Percentiles rank a stretch among this genome's conserved stretches.
phyloP scores from a whole-genome alignment of 2,113 vertebrate genomes.

The Alces alces region DNA sequence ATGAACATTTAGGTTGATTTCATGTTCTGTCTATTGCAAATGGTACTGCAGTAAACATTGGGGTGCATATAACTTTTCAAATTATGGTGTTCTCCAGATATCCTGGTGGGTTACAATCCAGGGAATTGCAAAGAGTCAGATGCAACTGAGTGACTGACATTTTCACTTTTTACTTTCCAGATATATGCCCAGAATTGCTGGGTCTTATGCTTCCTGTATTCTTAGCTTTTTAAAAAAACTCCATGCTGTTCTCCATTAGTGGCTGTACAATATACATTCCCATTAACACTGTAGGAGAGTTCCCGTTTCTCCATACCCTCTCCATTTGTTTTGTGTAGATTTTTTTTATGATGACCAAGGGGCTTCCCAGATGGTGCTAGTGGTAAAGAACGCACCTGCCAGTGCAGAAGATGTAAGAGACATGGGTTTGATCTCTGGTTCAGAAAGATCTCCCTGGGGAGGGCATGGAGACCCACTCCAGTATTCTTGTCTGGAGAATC shows the following conservation, averaged over 20 bases:
- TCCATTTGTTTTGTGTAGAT: neutral
- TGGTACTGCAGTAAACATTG: neutral
- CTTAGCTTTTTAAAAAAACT: neutral
- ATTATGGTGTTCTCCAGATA: neutral
- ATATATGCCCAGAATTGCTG: neutral
- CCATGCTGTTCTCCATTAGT: neutral
- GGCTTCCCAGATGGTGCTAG: neutral
- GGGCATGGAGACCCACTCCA: neutral
- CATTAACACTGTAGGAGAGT: neutral
- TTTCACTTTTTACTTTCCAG: neutral
- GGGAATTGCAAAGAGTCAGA: neutral
- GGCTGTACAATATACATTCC: neutral
- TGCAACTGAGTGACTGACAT: neutral
- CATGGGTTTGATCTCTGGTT: neutral
- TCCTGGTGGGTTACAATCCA: neutral
- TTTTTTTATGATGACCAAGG: neutral
- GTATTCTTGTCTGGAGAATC: neutral
- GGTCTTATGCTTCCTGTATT: neutral
- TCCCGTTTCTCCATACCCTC: neutral
- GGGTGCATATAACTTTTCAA: neutral
- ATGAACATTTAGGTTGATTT: neutral
- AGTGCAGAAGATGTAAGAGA: neutral
- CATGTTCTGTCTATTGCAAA: neutral
- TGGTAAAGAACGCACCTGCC: neutral
- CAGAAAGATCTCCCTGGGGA: neutral